phyloP scores from a whole-genome alignment of 2,113 vertebrate species.

The Sinosuthora webbiana region DNA sequence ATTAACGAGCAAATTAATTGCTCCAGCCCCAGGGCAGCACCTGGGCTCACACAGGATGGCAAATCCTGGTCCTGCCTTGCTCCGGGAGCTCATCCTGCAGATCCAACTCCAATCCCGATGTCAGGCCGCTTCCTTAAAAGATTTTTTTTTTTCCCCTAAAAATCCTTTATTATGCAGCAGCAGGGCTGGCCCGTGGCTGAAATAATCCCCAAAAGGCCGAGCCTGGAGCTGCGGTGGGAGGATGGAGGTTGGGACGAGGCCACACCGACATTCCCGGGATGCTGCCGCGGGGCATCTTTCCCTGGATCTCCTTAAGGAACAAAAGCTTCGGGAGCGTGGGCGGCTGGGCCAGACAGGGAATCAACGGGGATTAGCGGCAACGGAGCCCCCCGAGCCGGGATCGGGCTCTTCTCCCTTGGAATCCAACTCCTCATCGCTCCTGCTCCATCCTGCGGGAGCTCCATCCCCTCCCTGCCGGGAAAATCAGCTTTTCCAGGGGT shows the following conservation, averaged over 20 bases:
- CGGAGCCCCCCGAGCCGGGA: neutral
- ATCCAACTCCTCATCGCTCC: neutral
- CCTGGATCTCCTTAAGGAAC: neutral
- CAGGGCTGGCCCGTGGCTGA: neutral
- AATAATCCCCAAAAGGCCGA: accelerated
- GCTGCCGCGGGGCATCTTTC: neutral
- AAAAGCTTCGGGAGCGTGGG: neutral
- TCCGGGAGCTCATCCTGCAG: accelerated
- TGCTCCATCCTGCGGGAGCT: neutral
- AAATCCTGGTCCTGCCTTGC: neutral
- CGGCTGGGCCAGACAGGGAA: slow-evolving; percentile 18
- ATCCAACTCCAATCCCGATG: neutral
- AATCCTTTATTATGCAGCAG: neutral
- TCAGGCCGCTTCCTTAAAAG: neutral
- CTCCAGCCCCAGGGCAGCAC: neutral
- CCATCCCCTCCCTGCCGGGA: neutral
- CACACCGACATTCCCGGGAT: neutral
- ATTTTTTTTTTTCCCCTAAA: neutral
- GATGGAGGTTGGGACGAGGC: neutral
- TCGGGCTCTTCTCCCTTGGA: neutral
- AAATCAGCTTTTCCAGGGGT: neutral
- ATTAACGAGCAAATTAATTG: neutral
- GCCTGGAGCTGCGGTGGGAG: neutral
- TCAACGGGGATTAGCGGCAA: neutral
- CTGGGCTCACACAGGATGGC: neutral